phyloP scores from a whole-genome alignment of 2,113 vertebrate genomes.

The Rhinopithecus roxellana region DNA sequence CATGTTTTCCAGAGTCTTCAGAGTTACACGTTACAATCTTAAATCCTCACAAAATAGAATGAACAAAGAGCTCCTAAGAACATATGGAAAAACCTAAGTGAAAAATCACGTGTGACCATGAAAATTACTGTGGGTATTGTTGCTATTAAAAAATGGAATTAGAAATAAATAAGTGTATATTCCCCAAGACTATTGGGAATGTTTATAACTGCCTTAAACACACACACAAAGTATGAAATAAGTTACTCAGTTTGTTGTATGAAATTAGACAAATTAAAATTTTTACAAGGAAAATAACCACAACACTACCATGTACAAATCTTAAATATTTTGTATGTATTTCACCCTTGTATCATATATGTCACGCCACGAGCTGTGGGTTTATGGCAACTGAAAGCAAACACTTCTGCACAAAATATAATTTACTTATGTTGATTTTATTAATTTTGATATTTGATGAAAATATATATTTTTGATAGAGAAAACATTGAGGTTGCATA shows the following conservation, averaged over 20 bases:
- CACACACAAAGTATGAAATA: neutral
- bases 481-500: neutral
- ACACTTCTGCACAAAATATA: neutral
- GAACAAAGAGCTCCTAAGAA: neutral
- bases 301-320: neutral
- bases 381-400: neutral
- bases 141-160: neutral
- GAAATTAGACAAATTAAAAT: neutral
- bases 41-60: neutral
- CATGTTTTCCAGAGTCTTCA: neutral
- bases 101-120: neutral
- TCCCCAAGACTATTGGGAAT: neutral
- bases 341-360: neutral
- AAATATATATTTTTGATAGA: slow-evolving; percentile 38
- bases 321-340: neutral
- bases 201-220: neutral
- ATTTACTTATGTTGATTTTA: neutral
- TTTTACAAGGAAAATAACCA: neutral
- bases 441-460: slow-evolving; percentile 28
- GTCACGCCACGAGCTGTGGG: neutral
- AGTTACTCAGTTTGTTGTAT: neutral
- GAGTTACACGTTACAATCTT: neutral
- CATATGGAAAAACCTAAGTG: neutral
- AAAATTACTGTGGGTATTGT: neutral
- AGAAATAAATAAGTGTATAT: neutral